These are phyloP conservation scores for Drosophila subquinaria DNA, from an alignment of 2,888 invertebrate genomes.

Conservation along the genomic window DNA sequence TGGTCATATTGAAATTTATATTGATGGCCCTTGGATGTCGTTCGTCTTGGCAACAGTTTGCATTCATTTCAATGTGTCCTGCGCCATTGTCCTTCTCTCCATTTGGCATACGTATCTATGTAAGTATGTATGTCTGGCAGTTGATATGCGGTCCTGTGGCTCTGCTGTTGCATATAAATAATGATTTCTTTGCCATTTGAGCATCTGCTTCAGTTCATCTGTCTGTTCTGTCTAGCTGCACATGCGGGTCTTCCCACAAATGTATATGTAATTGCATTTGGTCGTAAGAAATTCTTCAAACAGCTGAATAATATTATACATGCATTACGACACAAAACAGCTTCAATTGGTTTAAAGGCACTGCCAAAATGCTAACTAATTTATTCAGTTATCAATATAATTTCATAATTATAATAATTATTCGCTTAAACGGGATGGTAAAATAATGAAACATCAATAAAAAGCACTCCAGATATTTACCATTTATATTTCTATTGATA, in stretches of 20 bases:
- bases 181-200: conserved; percentile 69
- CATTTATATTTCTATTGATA: no score
- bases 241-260: conserved; percentile 52
- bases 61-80: conserved; percentile 60
- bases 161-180: conserved; percentile 62
- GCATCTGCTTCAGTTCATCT: conserved; percentile 47
- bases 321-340: not conserved
- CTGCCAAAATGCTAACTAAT: not conserved
- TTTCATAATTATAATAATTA: no score
- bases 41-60: conserved; percentile 71
- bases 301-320: conserved; percentile 9
- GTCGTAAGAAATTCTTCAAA: conserved; percentile 26
- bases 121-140: conserved; percentile 15
- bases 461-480: no score
- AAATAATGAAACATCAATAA: no score
- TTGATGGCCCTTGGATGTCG: conserved; percentile 62
- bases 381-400: not conserved
- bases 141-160: conserved; percentile 48
- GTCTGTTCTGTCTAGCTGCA: conserved; percentile 31
- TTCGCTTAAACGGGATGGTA: no score
- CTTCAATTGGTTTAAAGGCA: not conserved
- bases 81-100: conserved; percentile 6
- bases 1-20: conserved; percentile 74
- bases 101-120: not conserved
- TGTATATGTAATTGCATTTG: conserved; percentile 51